A percentile compares a stretch with the other conserved stretches of the same genome.
phyloP scores from a whole-genome alignment of 2,113 vertebrate species.

The Elachura formosa region DNA sequence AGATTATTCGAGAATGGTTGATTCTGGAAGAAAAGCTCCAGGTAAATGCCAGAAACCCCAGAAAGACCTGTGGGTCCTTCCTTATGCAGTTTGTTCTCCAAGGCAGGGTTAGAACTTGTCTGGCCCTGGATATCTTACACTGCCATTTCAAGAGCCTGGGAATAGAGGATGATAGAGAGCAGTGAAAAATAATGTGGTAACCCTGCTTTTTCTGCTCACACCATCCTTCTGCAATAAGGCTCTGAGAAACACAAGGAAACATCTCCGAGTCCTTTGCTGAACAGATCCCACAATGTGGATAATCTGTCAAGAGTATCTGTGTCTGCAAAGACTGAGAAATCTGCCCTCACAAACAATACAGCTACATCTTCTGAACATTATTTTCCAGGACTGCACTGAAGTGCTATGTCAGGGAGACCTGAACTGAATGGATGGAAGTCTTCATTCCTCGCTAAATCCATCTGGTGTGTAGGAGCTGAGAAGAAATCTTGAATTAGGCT shows the following conservation, averaged over 20 bases:
- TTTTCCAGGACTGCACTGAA: neutral
- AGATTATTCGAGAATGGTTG: neutral
- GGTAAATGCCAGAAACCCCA: neutral
- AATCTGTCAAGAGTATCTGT: neutral
- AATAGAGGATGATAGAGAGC: neutral
- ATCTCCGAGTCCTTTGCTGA: neutral
- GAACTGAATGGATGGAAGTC: constrained; percentile 7
- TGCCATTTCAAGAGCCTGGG: neutral
- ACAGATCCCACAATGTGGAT: neutral
- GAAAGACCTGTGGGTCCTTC: neutral
- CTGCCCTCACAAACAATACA: neutral
- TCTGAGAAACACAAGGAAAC: neutral
- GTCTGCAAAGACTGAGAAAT: neutral
- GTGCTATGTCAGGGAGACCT: neutral
- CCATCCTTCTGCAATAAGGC: neutral
- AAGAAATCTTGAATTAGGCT: constrained; percentile 48
- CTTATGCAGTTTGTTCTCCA: neutral
- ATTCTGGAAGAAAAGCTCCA: neutral
- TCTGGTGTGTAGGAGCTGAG: constrained; percentile 47
- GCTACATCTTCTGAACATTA: neutral
- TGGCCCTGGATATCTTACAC: neutral
- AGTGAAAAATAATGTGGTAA: neutral
- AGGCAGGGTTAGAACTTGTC: neutral
- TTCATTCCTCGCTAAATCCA: constrained; percentile 30
- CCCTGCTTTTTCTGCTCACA: neutral